phyloP scores from a whole-genome alignment of 2,888 invertebrate species.

The Lycia hirtaria region DNA sequence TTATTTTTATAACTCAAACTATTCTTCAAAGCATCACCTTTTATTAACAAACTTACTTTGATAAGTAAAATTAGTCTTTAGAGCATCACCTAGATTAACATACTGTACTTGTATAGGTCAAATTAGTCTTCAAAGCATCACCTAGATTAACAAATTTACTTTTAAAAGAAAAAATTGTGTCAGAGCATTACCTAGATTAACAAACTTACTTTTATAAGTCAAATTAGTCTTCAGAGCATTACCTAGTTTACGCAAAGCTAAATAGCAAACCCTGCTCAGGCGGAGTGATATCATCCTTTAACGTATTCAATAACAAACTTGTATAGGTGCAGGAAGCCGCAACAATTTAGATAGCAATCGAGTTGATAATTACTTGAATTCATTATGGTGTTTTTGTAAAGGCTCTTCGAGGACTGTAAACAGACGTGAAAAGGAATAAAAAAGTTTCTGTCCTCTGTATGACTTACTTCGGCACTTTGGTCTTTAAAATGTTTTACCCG shows the following conservation, averaged over 20 bases:
- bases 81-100: no score
- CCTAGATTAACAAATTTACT: no score
- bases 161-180: no score
- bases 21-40: no score
- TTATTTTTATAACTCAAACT: no score
- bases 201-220: background rate
- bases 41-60: no score
- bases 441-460: background rate
- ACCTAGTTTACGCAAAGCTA: background rate
- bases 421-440: background rate
- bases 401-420: constrained; percentile 2
- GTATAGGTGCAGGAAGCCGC: constrained; percentile 37
- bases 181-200: no score
- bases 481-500: no score
- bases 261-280: constrained; percentile 13
- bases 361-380: constrained; percentile 35
- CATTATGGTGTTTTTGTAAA: constrained; percentile 38
- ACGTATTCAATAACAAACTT: constrained; percentile 18
- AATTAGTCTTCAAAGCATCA: no score
- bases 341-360: constrained; percentile 37
- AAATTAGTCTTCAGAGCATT: background rate
- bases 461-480: no score
- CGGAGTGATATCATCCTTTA: constrained; percentile 36
- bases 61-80: no score
- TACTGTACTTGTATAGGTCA: background rate